Evolutionary conservation across 2,797 vertebrate genomes (phyloP).

Genomic region (Acrossocheilus fasciatus): DNA sequence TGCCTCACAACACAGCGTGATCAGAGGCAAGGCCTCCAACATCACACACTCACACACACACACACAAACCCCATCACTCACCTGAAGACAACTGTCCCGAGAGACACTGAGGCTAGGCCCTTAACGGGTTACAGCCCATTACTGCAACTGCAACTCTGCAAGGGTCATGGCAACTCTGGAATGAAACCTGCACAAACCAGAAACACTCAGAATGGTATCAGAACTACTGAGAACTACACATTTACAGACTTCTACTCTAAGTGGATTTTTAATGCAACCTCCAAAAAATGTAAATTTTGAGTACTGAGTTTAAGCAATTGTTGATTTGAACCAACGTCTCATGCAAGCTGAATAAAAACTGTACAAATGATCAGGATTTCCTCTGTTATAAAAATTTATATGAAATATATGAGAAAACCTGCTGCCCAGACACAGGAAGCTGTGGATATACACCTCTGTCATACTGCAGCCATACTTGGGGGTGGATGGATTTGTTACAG

Average conservation of each 20-base stretch:
- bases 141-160: conserved; percentile 29
- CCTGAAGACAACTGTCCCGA: conserved; percentile 41
- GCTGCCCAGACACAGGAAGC: conserved; percentile 73
- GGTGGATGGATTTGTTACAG: conserved; percentile 49
- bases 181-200: conserved; percentile 46
- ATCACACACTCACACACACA: conserved; percentile 42
- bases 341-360: background rate
- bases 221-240: conserved; percentile 11
- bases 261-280: background rate
- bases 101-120: conserved; percentile 33
- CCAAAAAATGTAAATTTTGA: background rate
- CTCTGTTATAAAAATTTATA: conserved; percentile 33
- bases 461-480: conserved; percentile 55
- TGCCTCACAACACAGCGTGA: conserved; percentile 63
- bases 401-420: conserved; percentile 65
- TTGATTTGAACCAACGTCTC: background rate
- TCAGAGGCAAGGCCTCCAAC: conserved; percentile 54
- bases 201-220: background rate
- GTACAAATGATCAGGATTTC: background rate
- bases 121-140: conserved; percentile 46
- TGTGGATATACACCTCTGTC: conserved; percentile 67
- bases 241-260: background rate
- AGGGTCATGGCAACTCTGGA: conserved; percentile 49
- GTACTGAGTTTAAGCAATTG: background rate
- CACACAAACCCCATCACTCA: conserved; percentile 36